These are phyloP conservation scores for Papilio glaucus DNA, from an alignment of 1,140 invertebrate genomes.

Conservation along the genomic window DNA sequence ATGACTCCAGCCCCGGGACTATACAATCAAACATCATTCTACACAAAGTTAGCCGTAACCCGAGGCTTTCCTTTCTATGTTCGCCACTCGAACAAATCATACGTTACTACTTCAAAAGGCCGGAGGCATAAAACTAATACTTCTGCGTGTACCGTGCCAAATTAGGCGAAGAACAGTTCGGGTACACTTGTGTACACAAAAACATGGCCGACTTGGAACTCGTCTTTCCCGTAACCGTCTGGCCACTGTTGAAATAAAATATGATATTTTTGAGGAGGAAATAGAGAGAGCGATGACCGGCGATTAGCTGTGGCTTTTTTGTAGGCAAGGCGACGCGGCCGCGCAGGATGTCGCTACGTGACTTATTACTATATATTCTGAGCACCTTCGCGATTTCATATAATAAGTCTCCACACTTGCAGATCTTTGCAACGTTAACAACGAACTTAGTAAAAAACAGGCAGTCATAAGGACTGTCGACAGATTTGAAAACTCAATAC, in stretches of 20 bases:
- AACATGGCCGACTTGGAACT: slow-evolving; percentile 44
- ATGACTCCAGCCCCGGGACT: slow-evolving; percentile 48
- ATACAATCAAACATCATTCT: slow-evolving; percentile 43
- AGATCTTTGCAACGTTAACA: background rate
- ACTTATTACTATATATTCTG: slow-evolving; percentile 70
- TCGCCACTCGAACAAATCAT: slow-evolving; percentile 44
- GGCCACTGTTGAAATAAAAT: slow-evolving; percentile 52
- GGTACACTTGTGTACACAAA: slow-evolving; percentile 62
- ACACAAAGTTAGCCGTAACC: slow-evolving; percentile 49
- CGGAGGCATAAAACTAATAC: slow-evolving; percentile 13
- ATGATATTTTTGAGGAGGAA: slow-evolving; percentile 53
- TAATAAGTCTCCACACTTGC: background rate
- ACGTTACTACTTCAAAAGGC: slow-evolving; percentile 9
- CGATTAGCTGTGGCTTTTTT: slow-evolving; percentile 74
- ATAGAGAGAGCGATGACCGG: slow-evolving; percentile 69
- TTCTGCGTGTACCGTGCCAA: slow-evolving; percentile 46
- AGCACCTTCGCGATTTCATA: slow-evolving; percentile 34
- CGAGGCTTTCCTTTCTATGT: slow-evolving; percentile 51
- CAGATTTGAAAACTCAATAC: too few relatives aligned
- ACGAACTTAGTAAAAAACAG: background rate
- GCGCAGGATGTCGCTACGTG: slow-evolving; percentile 74
- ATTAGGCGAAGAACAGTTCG: slow-evolving; percentile 55
- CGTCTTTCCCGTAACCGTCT: slow-evolving; percentile 56
- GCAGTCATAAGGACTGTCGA: too few relatives aligned
- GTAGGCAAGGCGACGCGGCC: slow-evolving; percentile 55